Base-by-base conservation (phyloP, 1,140 invertebrate species). In the Tenebrio molitor region DNA sequence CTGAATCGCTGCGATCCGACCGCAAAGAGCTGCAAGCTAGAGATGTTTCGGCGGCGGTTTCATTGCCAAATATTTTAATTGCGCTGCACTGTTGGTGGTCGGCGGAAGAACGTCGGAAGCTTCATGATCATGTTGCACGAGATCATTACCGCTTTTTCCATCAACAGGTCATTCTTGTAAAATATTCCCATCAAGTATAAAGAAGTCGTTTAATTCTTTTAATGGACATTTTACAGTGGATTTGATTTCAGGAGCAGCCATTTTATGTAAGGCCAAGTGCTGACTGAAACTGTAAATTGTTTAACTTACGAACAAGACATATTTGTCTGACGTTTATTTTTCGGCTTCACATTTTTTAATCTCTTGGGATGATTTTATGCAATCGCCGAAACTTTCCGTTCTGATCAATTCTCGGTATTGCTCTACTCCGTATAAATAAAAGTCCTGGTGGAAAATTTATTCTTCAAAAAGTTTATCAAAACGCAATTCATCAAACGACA, bases 61-160 rank as follows among this genome's bases (percentile, higher is more conserved):
- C 16, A 50, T 50, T 50, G 44, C 44, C 44, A 50, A 50, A 50
- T 50, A 50, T 50, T 50, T 46, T 50, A 50, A 50, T 50, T 50
- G 44, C 44, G 3, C 12, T 21, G 44, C 44, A 19, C 44, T 7
- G 44, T 50, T 50, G 44, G 44, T 50, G 44, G 44, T 21, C 44
- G 12, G 36, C 36, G 36, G 29, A 33, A 33, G 29, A 33, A 33
- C 10, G 29, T 33, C 29, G 29, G 29, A 33, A 33, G 29, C 29
- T 33, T 33, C 29, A 10, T 33, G 29, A 33, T 33, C 29, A 33
- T 33, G 29, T 33, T 41, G 15, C 44, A 17, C 44, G 44, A 46
- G 4, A 33, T 33, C 29, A 10, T 33, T 33, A 33, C 29, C 4
- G 4, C 10, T 33, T 33, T 33, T 10, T 33, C 29, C 10, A 33